phyloP scores from a whole-genome alignment of 2,113 vertebrate species.

The Hippocampus zosterae region DNA sequence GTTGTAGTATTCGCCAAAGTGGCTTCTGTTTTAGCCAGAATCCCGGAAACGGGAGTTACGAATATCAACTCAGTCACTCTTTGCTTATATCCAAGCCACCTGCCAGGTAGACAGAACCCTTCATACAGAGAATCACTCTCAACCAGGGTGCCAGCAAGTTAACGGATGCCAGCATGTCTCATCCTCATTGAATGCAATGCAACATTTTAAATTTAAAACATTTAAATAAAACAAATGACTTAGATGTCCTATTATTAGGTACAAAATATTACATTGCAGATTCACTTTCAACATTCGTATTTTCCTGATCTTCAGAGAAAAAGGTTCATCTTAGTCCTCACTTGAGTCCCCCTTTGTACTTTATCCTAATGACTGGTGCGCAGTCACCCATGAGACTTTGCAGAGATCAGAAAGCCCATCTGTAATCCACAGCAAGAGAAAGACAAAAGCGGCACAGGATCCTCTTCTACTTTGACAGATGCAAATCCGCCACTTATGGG shows the following conservation, averaged over 20 bases:
- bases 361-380: conserved; percentile 56
- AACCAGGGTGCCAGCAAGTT: conserved; percentile 22
- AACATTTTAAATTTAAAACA: too few relatives aligned
- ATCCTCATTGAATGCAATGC: conserved; percentile 22
- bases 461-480: conserved; percentile 38
- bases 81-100: conserved; percentile 52
- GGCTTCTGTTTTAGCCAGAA: conserved; percentile 46
- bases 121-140: conserved; percentile 59
- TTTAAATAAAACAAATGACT: too few relatives aligned
- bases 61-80: conserved; percentile 63
- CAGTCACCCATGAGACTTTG: conserved; percentile 58
- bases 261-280: conserved; percentile 27
- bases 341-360: conserved; percentile 60
- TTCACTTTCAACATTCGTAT: conserved; percentile 31
- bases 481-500: conserved; percentile 57
- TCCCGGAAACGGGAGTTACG: conserved; percentile 59
- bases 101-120: conserved; percentile 56
- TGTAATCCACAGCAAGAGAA: conserved; percentile 66
- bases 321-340: conserved; percentile 59
- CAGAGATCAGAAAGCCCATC: conserved; percentile 58
- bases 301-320: conserved; percentile 42
- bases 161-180: conserved; percentile 20
- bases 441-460: conserved; percentile 28
- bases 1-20: conserved; percentile 40
- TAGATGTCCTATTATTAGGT: conserved; percentile 15